Base-by-base conservation (phyloP, 2,113 vertebrate genomes). In the Eidolon helvum region DNA sequence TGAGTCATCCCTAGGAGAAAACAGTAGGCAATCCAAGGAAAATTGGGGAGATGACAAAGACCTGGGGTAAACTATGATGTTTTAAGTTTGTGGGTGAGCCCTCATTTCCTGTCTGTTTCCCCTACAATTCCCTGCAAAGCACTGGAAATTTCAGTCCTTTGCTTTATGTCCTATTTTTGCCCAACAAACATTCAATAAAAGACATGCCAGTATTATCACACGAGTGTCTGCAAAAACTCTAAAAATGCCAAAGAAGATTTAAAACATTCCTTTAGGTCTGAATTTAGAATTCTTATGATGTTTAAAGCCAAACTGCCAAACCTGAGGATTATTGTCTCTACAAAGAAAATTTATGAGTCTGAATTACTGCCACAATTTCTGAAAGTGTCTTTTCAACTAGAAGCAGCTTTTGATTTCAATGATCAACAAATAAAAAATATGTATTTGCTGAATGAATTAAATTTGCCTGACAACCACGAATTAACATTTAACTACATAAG, bases 181-280 rank as follows among this genome's bases (percentile, higher is more conserved):
- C 35, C 68, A 96, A 43, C 19, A 89, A 92, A 95, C 40, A 95
- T 48, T 83, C 38, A 91, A 92, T 38, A 79, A 95, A 91, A 93
- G 28, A 15, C 38, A 90, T 28, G 71, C 53, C 80, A 96, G 77
- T 79, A 77, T 26, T 96, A 93, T 95, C 66, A 91, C 22, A 69
- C 1, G 9, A 94, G 16, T 93, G 55, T 72, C 92, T 87, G 28
- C n/a, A 93, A 88, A 97, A 91, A 61, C 57, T 74, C 77, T 45
- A 79, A 82, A 95, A 96, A 59, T 66, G 55, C 10, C 55, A 55
- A 82, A 80, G 88, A 66, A 87, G 33, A 61, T 72, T 87, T 91
- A 88, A 89, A 95, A 72, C 48, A 78, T 92, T 94, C 48, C 82
- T 94, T 93, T 66, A 95, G 26, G 77, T 92, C 92, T 68, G 77